Conservation (phyloP, 2,113 vertebrate species). For the Puffinus mauretanicus region DNA sequence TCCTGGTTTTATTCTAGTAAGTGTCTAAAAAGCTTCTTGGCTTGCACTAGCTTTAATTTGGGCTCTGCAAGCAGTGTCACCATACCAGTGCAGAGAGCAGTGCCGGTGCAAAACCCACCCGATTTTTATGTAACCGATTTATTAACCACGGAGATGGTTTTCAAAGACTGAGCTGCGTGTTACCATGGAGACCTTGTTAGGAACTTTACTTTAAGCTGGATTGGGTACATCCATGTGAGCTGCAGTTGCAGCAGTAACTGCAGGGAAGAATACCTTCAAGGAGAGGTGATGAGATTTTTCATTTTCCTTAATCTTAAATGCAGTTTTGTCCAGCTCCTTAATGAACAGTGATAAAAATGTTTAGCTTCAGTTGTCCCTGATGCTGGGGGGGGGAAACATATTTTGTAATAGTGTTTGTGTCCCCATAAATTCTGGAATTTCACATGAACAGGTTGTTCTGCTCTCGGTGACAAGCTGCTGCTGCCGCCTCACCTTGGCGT, state of each 20-base stretch:
- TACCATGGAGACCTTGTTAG: constrained; percentile 46
- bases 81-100: rapidly evolving
- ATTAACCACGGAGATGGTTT: neutral
- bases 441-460: neutral
- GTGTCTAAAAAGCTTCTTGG: neutral
- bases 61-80: neutral
- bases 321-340: neutral
- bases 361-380: neutral
- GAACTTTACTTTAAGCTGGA: constrained; percentile 11
- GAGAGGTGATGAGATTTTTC: neutral
- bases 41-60: neutral
- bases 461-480: neutral
- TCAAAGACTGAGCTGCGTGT: neutral
- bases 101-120: neutral
- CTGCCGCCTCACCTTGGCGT: neutral
- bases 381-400: neutral
- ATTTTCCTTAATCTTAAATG: neutral
- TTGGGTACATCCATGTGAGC: neutral
- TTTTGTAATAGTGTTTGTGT: neutral
- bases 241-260: neutral
- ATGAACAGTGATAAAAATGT: neutral
- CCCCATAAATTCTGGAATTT: neutral
- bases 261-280: neutral
- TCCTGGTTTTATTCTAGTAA: neutral
- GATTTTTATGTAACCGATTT: constrained; percentile 30